These are phyloP conservation scores for Threskiornis aethiopicus DNA, from an alignment of 2,797 vertebrate species.

Conservation along the genomic window DNA sequence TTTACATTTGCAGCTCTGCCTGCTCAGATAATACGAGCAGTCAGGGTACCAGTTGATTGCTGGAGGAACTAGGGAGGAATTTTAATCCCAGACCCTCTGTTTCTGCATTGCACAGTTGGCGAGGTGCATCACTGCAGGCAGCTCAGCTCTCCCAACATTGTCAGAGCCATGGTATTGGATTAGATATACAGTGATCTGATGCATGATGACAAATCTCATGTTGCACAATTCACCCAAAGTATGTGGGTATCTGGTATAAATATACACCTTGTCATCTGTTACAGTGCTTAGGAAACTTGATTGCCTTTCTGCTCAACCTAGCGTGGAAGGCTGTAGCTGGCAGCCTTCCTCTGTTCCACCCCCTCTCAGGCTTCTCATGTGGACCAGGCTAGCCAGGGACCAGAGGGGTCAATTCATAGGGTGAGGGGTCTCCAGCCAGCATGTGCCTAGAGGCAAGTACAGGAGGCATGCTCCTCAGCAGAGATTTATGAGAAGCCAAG, in stretches of 20 bases:
- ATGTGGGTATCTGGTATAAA: constrained; percentile 58
- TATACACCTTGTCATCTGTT: constrained; percentile 62
- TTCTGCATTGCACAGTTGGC: background rate
- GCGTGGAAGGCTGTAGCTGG: background rate
- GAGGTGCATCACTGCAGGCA: background rate
- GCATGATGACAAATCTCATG: constrained; percentile 11
- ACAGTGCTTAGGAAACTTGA: constrained; percentile 38
- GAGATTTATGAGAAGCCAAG: background rate
- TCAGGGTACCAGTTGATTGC: background rate
- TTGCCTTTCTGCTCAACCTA: constrained; percentile 44
- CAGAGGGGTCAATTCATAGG: background rate
- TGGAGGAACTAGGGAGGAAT: constrained; percentile 20
- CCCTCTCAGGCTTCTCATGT: background rate
- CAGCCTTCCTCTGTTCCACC: background rate
- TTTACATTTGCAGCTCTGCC: constrained; percentile 19
- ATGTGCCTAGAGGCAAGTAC: background rate
- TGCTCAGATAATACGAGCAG: constrained; percentile 2
- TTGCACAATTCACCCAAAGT: constrained; percentile 45
- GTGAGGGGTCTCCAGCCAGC: background rate
- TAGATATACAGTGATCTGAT: background rate
- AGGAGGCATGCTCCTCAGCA: background rate
- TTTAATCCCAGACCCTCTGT: background rate
- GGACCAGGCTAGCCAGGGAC: background rate
- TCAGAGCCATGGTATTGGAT: background rate
- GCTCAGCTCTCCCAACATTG: background rate